Evolutionary conservation across 2,113 vertebrate genomes (phyloP), one percentile per base, ranked within the genome.

Genomic region (Nyctereutes procyonoides): DNA sequence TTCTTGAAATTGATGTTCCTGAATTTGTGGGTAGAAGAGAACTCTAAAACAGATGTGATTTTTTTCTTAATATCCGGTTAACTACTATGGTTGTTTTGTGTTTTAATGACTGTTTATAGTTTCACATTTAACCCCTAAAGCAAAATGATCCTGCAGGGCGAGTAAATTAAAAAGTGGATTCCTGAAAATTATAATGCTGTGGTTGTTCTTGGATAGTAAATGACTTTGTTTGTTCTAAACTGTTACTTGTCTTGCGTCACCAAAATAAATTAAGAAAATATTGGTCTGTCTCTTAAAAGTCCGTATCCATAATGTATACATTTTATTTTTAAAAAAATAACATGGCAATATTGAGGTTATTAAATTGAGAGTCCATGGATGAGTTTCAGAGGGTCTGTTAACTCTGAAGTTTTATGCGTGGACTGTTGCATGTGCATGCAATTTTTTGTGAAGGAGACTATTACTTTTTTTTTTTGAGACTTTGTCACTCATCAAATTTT

Each of bases 91-190:
- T 95, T 96, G 95, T 97, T 98, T 96, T 97, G 90, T 89, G 86
- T 95, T 93, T 97, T 98, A 98, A 98, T 98, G 96, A 93, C 93
- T 97, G 96, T 98, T 98, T 98, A 95, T 95, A 95, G 93, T 98
- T 97, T 98, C 89, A 35, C 92, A 85, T 98, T 97, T 97, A 96
- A 95, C 93, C 93, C 97, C 96, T 92, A 86, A 92, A 83, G 94
- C 95, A 96, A 90, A 97, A 83, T 85, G 60, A 95, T 96, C 98
- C 96, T 97, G 88, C 93, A 97, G 97, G 81, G 95, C 5, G 16
- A 97, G 84, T 98, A 98, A 98, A 98, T 98, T 97, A 96, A 97
- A 97, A 97, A 96, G 90, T 88, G 30, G 48, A 93, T 95, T 97
- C 95, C 77, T 90, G 71, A 92, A 96, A 93, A 94, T 90, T 79